Evolutionary conservation across 2,888 invertebrate species (phyloP).

Genomic region (Notodonta dromedarius): DNA sequence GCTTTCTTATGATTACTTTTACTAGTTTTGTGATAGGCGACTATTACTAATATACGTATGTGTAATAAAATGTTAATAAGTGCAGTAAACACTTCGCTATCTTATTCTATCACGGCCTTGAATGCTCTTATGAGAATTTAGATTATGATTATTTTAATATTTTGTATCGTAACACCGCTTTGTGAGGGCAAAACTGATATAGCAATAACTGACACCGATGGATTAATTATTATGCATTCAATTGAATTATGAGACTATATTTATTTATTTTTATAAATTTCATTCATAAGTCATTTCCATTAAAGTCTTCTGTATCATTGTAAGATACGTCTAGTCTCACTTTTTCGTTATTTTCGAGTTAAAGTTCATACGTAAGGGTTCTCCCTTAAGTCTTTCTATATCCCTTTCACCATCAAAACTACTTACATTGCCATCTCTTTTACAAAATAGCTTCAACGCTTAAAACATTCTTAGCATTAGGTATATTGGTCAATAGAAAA

Average conservation of each 20-base stretch:
- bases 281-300: slow-evolving; percentile 18
- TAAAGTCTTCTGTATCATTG: slow-evolving; percentile 25
- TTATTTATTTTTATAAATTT: slow-evolving; percentile 17
- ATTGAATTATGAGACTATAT: slow-evolving; percentile 9
- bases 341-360: slow-evolving; percentile 9
- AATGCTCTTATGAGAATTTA: slow-evolving; percentile 60
- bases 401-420: background rate
- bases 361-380: slow-evolving; percentile 7
- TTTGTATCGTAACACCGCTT: slow-evolving; percentile 38
- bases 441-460: background rate
- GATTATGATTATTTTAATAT: slow-evolving; percentile 40
- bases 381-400: background rate
- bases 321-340: slow-evolving; percentile 22
- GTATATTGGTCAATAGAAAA: slow-evolving; percentile 53
- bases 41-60: slow-evolving; percentile 55
- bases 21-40: slow-evolving; percentile 51
- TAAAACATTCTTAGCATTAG: slow-evolving; percentile 48
- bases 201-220: slow-evolving; percentile 25
- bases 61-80: slow-evolving; percentile 62
- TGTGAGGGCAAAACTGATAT: slow-evolving; percentile 43
- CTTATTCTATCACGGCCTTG: slow-evolving; percentile 78
- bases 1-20: slow-evolving; percentile 33
- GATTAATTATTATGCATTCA: slow-evolving; percentile 15
- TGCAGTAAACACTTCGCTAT: slow-evolving; percentile 65
- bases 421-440: background rate